These are phyloP conservation scores for Phrynocephalus vlangalii DNA, from an alignment of 2,797 vertebrate genomes.

Conservation along the genomic window DNA sequence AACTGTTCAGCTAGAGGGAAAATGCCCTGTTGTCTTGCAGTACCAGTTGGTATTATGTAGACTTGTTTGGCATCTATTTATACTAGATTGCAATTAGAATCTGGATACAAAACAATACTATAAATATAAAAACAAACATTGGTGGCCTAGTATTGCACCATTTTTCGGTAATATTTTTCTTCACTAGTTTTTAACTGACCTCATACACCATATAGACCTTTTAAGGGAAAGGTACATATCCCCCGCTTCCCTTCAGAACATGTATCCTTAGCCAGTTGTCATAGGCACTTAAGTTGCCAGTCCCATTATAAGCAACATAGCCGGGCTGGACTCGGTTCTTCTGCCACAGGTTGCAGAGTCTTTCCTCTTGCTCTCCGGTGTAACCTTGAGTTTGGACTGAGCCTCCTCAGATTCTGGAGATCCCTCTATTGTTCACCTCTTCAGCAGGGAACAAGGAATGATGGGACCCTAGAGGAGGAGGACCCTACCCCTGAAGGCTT, in stretches of 20 bases:
- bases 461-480: too few species aligned
- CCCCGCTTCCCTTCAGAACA: not conserved
- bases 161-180: conserved; percentile 53
- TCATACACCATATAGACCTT: conserved; percentile 3
- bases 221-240: conserved; percentile 25
- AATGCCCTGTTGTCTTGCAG: conserved; percentile 80
- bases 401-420: too few species aligned
- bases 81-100: conserved; percentile 69
- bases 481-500: too few species aligned
- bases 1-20: conserved; percentile 72
- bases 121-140: conserved; percentile 50
- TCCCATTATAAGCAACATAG: too few species aligned
- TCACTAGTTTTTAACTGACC: conserved; percentile 52
- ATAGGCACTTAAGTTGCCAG: too few species aligned
- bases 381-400: too few species aligned
- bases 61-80: conserved; percentile 79
- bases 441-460: too few species aligned
- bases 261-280: too few species aligned
- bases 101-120: conserved; percentile 51
- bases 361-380: too few species aligned
- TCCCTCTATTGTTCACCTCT: too few species aligned
- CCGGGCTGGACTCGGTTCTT: too few species aligned
- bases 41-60: conserved; percentile 84
- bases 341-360: too few species aligned
- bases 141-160: conserved; percentile 63